Evolutionary conservation across 1,140 invertebrate species (phyloP).

Genomic region (Penaeus chinensis): DNA sequence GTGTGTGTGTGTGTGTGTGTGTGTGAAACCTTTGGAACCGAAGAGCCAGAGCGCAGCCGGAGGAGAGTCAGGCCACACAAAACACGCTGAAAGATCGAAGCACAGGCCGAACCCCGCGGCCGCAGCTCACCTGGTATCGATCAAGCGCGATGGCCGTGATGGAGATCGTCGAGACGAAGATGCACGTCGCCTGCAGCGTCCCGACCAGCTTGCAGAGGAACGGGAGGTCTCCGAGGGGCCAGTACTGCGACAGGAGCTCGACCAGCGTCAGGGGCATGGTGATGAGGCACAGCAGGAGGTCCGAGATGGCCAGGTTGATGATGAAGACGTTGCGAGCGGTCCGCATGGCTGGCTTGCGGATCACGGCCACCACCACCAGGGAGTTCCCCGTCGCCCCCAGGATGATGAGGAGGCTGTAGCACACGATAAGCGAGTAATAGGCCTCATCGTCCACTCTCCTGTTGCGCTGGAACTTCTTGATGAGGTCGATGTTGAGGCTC

Average conservation of each 20-base stretch:
- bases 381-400: slow-evolving; percentile 83
- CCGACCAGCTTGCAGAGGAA: slow-evolving; percentile 84
- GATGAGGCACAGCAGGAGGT: slow-evolving; percentile 84
- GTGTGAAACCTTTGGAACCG: no score
- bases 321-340: slow-evolving; percentile 90
- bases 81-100: not conserved
- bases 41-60: not conserved
- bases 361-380: slow-evolving; percentile 82
- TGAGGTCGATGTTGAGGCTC: slow-evolving; percentile 54
- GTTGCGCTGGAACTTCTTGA: slow-evolving; percentile 69
- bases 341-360: slow-evolving; percentile 83
- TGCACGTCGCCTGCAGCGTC: slow-evolving; percentile 84
- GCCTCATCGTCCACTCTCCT: slow-evolving; percentile 76
- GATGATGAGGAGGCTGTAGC: slow-evolving; percentile 80
- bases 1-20: no score
- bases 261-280: slow-evolving; percentile 88
- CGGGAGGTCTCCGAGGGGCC: slow-evolving; percentile 77
- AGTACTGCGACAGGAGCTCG: slow-evolving; percentile 82
- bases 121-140: slow-evolving; percentile 74
- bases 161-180: slow-evolving; percentile 89
- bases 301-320: slow-evolving; percentile 88
- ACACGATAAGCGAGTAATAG: slow-evolving; percentile 76
- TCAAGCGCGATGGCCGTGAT: slow-evolving; percentile 91
- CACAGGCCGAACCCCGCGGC: slow-evolving; percentile 16
- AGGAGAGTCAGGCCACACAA: not conserved